phyloP scores from a whole-genome alignment of 2,888 invertebrate species.

The Eilema griseolum region DNA sequence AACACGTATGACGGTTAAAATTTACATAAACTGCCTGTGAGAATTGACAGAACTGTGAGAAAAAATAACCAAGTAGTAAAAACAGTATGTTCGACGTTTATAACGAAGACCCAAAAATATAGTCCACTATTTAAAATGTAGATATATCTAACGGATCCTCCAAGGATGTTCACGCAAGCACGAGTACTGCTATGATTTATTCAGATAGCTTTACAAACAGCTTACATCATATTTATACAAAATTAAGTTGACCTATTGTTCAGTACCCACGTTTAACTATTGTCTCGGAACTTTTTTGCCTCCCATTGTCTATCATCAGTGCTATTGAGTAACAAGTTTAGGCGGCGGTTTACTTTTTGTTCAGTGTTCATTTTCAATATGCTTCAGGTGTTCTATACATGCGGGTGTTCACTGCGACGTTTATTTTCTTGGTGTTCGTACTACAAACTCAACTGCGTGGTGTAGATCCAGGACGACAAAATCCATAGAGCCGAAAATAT shows the following conservation, averaged over 20 bases:
- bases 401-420: background rate
- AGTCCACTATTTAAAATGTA: background rate
- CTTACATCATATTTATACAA: conserved; percentile 33
- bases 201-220: background rate
- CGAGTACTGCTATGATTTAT: background rate
- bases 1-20: no score
- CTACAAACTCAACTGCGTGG: no score
- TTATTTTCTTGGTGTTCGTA: background rate
- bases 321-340: conserved; percentile 33
- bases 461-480: background rate
- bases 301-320: conserved; percentile 34
- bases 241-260: conserved; percentile 30
- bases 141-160: background rate
- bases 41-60: background rate
- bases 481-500: no score
- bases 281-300: conserved; percentile 35
- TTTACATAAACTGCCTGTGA: no score
- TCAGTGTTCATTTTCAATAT: background rate
- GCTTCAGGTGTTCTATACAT: background rate
- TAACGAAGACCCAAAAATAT: background rate
- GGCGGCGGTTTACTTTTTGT: conserved; percentile 17
- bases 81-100: no score
- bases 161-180: background rate
- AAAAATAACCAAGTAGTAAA: background rate
- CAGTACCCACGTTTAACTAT: conserved; percentile 30